A percentile compares a stretch with the other conserved stretches of the same genome.
Conservation (phyloP, 2,888 invertebrate species). For the Cybosia mesomella region DNA sequence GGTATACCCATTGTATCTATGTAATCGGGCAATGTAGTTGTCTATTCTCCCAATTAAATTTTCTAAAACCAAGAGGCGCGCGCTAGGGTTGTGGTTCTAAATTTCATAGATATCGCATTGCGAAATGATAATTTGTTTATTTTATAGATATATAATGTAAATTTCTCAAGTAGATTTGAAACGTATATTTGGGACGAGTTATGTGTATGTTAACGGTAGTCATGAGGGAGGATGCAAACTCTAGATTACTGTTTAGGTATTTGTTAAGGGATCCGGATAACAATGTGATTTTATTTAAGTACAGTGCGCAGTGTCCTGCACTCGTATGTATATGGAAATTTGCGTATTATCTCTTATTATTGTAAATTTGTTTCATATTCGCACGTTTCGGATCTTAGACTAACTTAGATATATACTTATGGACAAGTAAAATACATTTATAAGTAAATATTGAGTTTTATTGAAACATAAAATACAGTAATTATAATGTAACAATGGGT, state of each 20-base stretch:
- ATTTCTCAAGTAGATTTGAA: not conserved
- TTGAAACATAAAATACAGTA: slow-evolving; percentile 29
- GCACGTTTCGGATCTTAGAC: slow-evolving; percentile 25
- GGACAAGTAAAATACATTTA: slow-evolving; percentile 33
- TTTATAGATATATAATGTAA: too few species aligned
- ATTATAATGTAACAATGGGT: too few species aligned
- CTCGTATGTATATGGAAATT: slow-evolving; percentile 17
- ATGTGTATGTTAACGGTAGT: not conserved
- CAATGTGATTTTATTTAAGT: slow-evolving; percentile 36
- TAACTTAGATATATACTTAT: slow-evolving; percentile 22
- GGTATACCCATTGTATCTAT: not conserved
- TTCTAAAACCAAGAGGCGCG: not conserved
- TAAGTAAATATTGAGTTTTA: slow-evolving; percentile 45
- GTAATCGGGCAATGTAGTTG: not conserved
- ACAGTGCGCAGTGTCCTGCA: slow-evolving; percentile 13
- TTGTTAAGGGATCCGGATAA: slow-evolving; percentile 11
- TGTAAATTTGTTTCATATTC: slow-evolving; percentile 29
- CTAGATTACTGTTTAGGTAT: slow-evolving; percentile 6
- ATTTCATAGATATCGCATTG: not conserved
- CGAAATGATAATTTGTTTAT: too few species aligned
- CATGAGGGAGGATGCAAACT: not conserved
- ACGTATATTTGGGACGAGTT: not conserved
- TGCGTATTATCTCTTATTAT: slow-evolving; percentile 20
- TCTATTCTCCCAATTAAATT: not conserved
- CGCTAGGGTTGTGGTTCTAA: not conserved